A percentile compares a stretch with the other conserved stretches of the same genome.
phyloP scores from a whole-genome alignment of 2,888 invertebrate genomes.

The Smittia sp. region DNA sequence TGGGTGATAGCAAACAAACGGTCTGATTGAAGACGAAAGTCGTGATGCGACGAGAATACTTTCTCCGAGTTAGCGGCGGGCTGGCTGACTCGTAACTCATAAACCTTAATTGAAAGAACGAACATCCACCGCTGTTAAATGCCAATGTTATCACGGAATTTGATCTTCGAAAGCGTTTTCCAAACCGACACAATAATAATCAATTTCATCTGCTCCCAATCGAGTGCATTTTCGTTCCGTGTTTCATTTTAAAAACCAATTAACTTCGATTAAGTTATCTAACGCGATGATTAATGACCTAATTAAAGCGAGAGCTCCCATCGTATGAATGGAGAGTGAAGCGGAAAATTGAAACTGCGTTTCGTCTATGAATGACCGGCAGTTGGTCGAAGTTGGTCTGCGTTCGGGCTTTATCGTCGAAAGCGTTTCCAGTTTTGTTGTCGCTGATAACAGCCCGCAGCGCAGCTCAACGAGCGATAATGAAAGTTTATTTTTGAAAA shows the following conservation, averaged over 20 bases:
- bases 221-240: background rate
- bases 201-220: background rate
- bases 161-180: background rate
- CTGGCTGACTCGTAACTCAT: background rate
- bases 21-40: background rate
- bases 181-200: background rate
- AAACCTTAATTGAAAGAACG: background rate
- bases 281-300: background rate
- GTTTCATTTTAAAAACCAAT: background rate
- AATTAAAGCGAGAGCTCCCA: background rate
- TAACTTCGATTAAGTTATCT: background rate
- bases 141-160: background rate
- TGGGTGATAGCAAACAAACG: background rate
- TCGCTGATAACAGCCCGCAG: background rate
- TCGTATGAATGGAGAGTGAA: background rate
- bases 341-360: too few relatives aligned
- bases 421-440: background rate
- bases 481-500: conserved; percentile 10
- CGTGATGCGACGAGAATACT: background rate
- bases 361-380: too few relatives aligned
- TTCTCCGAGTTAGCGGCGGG: background rate
- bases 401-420: background rate
- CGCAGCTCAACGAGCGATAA: background rate
- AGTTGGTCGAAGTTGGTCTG: too few relatives aligned
- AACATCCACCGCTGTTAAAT: background rate